Evolutionary conservation across 2,888 invertebrate species (phyloP).

Genomic region (Lypha dubia): DNA sequence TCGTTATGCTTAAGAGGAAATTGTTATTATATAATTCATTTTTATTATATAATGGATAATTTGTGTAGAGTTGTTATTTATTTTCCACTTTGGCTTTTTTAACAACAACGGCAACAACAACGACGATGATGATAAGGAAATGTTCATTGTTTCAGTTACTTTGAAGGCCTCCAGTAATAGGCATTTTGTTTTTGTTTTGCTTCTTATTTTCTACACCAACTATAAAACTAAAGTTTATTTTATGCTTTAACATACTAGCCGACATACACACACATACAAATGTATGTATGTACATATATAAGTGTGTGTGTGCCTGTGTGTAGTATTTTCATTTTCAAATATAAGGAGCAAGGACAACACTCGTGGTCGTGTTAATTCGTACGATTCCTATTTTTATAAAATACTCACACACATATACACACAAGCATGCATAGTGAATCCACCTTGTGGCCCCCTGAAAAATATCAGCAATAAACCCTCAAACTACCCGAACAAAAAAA

Average conservation of each 20-base stretch:
- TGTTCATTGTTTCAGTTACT: slow-evolving; percentile 67
- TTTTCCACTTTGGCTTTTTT: slow-evolving; percentile 20
- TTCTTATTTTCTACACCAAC: slow-evolving; percentile 55
- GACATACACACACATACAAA: slow-evolving; percentile 22
- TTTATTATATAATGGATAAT: slow-evolving; percentile 57
- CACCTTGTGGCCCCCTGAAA: slow-evolving; percentile 23
- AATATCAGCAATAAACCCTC: slow-evolving; percentile 33
- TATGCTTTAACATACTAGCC: slow-evolving; percentile 57
- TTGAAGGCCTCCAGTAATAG: slow-evolving; percentile 68
- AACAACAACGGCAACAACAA: not conserved
- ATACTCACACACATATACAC: slow-evolving; percentile 6
- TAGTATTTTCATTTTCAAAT: slow-evolving; percentile 52
- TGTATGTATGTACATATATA: no score
- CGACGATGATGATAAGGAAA: slow-evolving; percentile 50
- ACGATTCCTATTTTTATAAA: slow-evolving; percentile 41
- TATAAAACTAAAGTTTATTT: slow-evolving; percentile 62
- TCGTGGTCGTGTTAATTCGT: slow-evolving; percentile 66
- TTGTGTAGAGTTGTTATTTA: slow-evolving; percentile 44
- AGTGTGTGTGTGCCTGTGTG: slow-evolving; percentile 3
- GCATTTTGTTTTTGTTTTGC: slow-evolving; percentile 53
- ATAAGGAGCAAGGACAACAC: slow-evolving; percentile 70
- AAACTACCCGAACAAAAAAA: no score
- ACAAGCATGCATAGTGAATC: not conserved
- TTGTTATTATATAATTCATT: slow-evolving; percentile 54
- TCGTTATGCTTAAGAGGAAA: slow-evolving; percentile 32